Evolutionary conservation across 53 echinoderm and acorn worm species (phyloP).

Genomic region (Holothuria scabra): DNA sequence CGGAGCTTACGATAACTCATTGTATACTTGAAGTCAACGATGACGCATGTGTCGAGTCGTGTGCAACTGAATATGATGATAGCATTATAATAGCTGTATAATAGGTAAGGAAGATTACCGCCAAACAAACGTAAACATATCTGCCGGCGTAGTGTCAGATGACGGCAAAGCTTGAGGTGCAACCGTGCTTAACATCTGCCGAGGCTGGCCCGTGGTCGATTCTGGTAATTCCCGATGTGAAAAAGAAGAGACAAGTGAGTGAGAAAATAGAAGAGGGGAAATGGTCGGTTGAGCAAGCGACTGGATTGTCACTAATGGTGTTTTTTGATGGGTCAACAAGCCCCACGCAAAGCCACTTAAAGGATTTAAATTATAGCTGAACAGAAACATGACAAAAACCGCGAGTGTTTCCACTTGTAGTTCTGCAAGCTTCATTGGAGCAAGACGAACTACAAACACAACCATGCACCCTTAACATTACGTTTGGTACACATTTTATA

Average conservation of each 20-base stretch:
- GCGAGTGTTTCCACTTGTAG: too few species aligned
- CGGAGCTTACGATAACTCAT: slow-evolving; percentile 1
- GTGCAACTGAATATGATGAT: slow-evolving; percentile 23
- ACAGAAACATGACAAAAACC: too few species aligned
- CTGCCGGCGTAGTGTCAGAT: slow-evolving; percentile 30
- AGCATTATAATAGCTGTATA: slow-evolving; percentile 40
- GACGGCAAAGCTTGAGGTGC: slow-evolving; percentile 7
- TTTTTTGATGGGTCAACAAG: slow-evolving; percentile 26
- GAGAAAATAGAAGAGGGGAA: not conserved
- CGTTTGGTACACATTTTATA: too few species aligned
- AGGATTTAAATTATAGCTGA: too few species aligned
- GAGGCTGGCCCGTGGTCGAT: slow-evolving; percentile 5
- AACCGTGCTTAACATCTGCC: slow-evolving; percentile 37
- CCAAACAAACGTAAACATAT: slow-evolving; percentile 40
- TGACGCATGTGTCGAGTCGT: slow-evolving; percentile 16
- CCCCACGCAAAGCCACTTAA: too few species aligned
- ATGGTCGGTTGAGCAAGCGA: slow-evolving; percentile 21
- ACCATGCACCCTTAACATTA: too few species aligned
- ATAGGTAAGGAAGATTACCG: not conserved
- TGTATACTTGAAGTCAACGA: not conserved
- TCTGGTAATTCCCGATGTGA: slow-evolving; percentile 16
- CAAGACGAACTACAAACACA: too few species aligned
- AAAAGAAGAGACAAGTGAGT: not conserved
- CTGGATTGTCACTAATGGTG: slow-evolving; percentile 37
- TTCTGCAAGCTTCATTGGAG: too few species aligned